Base-by-base conservation (phyloP, 2,888 invertebrate genomes). In the Boloria selene region DNA sequence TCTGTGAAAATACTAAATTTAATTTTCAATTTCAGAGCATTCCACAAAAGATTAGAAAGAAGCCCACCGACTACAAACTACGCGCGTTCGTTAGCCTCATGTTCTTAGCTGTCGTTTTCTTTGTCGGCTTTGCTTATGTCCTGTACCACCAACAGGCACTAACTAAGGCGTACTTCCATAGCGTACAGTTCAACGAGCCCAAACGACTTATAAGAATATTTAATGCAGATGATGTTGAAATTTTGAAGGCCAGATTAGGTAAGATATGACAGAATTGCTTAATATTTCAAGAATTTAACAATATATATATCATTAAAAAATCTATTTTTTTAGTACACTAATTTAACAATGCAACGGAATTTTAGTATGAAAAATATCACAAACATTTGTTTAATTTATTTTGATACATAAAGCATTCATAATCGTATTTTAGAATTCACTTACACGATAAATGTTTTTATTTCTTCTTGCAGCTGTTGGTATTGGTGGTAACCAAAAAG, bases 121-220 rank as follows among this genome's bases (percentile, higher is more conserved):
- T 97, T 81, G 95, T 97, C 18, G 95, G 96, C 0, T 96, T 97
- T 78, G 96, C 97, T 0, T 97, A 97, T 78, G 94, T 96, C 1
- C 94, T 97, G 67, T 97, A 97, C 83, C 95, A 96, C 70, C 96
- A 96, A 77, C 95, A 97, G 81, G 95, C 97, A 0, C 87, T 96
- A 31, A 96, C 96, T 69, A 94, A 95, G 77, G 96, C 96, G 0
- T 97, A 97, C 85, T 97, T 97, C 81, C 95, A 96, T 55, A 95
- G 94, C 78, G 96, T 97, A 61, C 95, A 97, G 83, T 97, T 97
- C 87, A 96, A 96, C 78, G 95, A 96, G 72, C 95, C 95, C 26
- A 95, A 96, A 79, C 90, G 97, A 65, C 86, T 95, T 17, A 93
- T 97, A 75, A 94, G 95, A 76, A 94, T 97, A 52, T 95, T 94